These are phyloP conservation scores for Drosophila micromelanica DNA, from an alignment of 1,140 invertebrate species.

Conservation along the genomic window DNA sequence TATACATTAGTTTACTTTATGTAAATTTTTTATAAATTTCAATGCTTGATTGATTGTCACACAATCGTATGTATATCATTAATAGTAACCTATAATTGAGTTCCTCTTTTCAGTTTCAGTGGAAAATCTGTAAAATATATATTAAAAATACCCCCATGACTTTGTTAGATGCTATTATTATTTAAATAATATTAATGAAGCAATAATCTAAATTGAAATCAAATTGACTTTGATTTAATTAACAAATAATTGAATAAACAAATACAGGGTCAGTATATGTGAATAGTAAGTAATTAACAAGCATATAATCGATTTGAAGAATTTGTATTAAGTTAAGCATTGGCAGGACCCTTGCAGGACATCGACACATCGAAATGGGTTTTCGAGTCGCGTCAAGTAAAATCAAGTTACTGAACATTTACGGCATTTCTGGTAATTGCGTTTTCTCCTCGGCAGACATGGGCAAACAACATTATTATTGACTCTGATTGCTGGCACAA, in stretches of 20 bases:
- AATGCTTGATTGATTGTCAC: not conserved
- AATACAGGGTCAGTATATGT: not conserved
- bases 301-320: not conserved
- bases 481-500: constrained; percentile 60
- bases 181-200: not conserved
- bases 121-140: no score
- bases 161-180: no score
- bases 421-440: constrained; percentile 37
- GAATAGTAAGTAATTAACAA: constrained; percentile 4
- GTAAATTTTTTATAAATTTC: not conserved
- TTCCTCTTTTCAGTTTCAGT: no score
- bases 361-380: not conserved
- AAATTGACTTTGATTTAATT: constrained; percentile 18
- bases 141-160: not conserved
- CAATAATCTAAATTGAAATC: not conserved
- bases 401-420: constrained; percentile 23
- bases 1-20: constrained; percentile 61
- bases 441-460: constrained; percentile 34
- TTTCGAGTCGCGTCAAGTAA: constrained; percentile 2
- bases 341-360: not conserved
- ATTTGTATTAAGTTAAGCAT: constrained; percentile 1
- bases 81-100: no score
- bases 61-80: not conserved
- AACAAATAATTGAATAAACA: constrained; percentile 14
- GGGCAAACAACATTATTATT: constrained; percentile 45